Base-by-base conservation (phyloP, 2,797 vertebrate genomes). In the Acanthiza pusilla region DNA sequence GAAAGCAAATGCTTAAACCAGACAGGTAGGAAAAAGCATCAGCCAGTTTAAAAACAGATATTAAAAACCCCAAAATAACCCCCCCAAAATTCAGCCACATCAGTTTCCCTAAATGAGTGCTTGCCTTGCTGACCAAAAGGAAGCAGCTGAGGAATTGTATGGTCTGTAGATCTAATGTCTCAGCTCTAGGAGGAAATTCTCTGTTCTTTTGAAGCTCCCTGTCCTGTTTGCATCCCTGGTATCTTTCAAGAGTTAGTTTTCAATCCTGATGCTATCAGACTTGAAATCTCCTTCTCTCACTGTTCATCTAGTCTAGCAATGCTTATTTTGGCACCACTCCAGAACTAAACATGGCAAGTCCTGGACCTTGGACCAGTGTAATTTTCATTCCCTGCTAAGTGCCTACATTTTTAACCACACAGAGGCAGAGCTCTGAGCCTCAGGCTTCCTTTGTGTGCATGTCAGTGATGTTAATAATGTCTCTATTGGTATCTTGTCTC, bases 381-480 rank as follows among this genome's bases (percentile, higher is more conserved):
- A 97, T 96, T 97, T 95, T 95, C 94, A 87, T 97, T 97, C 96
- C 96, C 96, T 94, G 96, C 95, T 96, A 97, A 97, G 96, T 95
- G 95, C 94, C 90, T 94, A 95, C 94, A 66, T 97, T 96, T 97
- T 97, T 91, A 97, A 92, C 95, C 93, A 92, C 88, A 95, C 91
- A 96, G 97, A 94, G 86, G 95, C 91, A 90, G 95, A 96, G 89
- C 93, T 93, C 80, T 70, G 91, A 96, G 94, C 94, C 93, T 94
- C 94, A 88, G 72, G 89, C 93, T 97, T 95, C 95, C 88, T 97
- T 97, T 97, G 92, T 97, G 93, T 95, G 94, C 91, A 87, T 97
- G 96, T 97, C 97, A 97, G 93, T 89, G 93, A 96, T 97, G 97
- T 95, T 97, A 97, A 96, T 97, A 96, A 96, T 91, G 96, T 96